Percentiles rank a stretch among this genome's conserved stretches.
Evolutionary conservation across 2,797 vertebrate genomes (phyloP).

Genomic region (Simalia tracyae): DNA sequence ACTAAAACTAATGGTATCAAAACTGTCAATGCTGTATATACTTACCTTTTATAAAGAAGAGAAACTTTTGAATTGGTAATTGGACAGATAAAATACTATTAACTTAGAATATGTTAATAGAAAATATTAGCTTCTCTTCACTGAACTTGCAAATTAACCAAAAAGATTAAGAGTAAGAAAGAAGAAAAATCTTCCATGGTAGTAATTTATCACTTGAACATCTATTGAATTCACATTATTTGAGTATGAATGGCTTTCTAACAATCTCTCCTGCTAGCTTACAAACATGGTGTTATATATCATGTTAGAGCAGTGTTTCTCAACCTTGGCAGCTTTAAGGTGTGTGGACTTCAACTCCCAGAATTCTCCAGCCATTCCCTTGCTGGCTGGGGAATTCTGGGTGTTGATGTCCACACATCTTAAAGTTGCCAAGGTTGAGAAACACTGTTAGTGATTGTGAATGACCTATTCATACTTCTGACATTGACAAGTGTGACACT

Average conservation of each 20-base stretch:
- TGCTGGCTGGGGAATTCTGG: too few species aligned
- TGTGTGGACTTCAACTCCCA: too few species aligned
- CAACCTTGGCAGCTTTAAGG: too few species aligned
- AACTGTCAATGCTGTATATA: neutral
- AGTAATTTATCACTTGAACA: conserved; percentile 14
- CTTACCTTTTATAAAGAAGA: neutral
- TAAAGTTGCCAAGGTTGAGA: too few species aligned
- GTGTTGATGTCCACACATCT: too few species aligned
- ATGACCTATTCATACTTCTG: neutral
- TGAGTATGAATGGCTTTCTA: conserved; percentile 19
- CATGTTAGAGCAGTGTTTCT: neutral
- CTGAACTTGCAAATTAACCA: neutral
- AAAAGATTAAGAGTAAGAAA: neutral
- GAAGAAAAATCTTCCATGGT: neutral
- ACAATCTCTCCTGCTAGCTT: neutral
- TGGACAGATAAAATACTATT: neutral
- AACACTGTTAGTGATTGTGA: neutral
- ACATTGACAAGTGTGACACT: neutral
- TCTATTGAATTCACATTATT: conserved; percentile 28
- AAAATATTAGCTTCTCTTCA: neutral
- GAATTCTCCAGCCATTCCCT: too few species aligned
- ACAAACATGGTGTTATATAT: neutral
- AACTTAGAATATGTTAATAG: neutral
- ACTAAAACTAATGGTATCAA: neutral
- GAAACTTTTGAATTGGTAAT: neutral